Evolutionary conservation across 2,797 vertebrate genomes (phyloP), one percentile per base, ranked within the genome.

Genomic region (Cetoscarus ocellatus): DNA sequence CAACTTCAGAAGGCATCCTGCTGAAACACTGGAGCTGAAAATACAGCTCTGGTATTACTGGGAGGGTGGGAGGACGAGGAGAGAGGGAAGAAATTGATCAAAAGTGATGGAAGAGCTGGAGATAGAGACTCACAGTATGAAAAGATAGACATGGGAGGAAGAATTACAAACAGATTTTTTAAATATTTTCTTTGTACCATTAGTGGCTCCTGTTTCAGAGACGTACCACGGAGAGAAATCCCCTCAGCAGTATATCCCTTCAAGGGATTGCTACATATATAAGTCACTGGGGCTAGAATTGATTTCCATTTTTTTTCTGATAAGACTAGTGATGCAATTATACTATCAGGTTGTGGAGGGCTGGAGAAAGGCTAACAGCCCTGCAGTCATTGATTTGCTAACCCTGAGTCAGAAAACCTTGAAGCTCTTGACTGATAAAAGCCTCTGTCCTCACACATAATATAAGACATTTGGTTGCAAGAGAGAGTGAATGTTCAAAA

Each of bases 251-350:
- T 50, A 64, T 12, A 19, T 73, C 54, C 72, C 61, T 57, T 48
- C 17, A 35, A 51, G 51, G 49, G 76, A 78, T 38, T 73, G 40
- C 44, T 78, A 44, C 17, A 73, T 9, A 71, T 15, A 27, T 42
- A 9, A 38, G 52, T 56, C 66, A 61, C 44, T 34, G 61, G 51
- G 63, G 59, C 40, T 44, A 44, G 57, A 71, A 88, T 80, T 85
- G 82, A 90, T 90, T 87, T 82, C 43, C 53, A 66, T 80, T 70
- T 63, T 34, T 75, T 77, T 79, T 77, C 52, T 79, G 67, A 82
- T 77, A 72, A 70, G 73, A 88, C 76, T 58, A 64, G 57, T 77
- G 68, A 72, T 74, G 67, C 63, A 86, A 82, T 85, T 85, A 77
- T 77, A 52, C 65, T n/a, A 70, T 68, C 52, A 65, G 57, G 63